Conservation (phyloP, 30 jellyfish, hydroid and myxozoan species). For the Cassiopea xamachana region DNA sequence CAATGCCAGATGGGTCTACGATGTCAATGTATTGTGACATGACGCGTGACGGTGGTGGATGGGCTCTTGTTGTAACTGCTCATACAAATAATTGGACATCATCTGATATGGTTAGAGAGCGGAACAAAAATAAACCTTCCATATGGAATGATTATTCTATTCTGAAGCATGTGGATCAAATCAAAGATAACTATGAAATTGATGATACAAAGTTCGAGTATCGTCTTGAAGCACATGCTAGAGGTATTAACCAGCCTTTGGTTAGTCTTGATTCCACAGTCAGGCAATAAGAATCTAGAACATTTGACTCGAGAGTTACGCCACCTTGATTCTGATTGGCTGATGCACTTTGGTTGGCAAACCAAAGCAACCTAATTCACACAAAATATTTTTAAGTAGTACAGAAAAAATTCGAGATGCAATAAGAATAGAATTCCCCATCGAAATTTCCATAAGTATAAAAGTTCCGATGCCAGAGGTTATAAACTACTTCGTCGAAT, state of each 20-base stretch:
- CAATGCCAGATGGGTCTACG: constrained; percentile 41
- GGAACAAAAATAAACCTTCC: constrained; percentile 72
- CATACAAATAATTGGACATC: constrained; percentile 82
- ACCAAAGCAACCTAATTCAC: too few relatives aligned
- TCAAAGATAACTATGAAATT: constrained; percentile 72
- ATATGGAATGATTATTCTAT: constrained; percentile 81
- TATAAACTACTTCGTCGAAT: too few relatives aligned
- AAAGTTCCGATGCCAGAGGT: too few relatives aligned
- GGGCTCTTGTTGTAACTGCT: constrained; percentile 92
- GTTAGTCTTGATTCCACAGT: background rate
- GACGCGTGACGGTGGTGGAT: constrained; percentile 98
- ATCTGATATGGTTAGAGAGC: constrained; percentile 62
- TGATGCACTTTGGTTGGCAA: too few relatives aligned
- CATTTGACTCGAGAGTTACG: too few relatives aligned
- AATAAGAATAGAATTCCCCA: too few relatives aligned
- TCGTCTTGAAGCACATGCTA: constrained; percentile 83
- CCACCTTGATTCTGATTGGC: too few relatives aligned
- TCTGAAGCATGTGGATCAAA: constrained; percentile 72
- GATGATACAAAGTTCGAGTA: constrained; percentile 58
- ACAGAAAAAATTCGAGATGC: too few relatives aligned
- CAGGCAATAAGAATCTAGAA: background rate
- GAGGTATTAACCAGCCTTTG: constrained; percentile 56
- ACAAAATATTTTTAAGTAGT: too few relatives aligned
- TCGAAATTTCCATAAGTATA: too few relatives aligned
- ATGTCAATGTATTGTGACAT: constrained; percentile 90